These are phyloP conservation scores for Bacillus rossius DNA, from an alignment of 1,140 invertebrate genomes.

Conservation along the genomic window DNA sequence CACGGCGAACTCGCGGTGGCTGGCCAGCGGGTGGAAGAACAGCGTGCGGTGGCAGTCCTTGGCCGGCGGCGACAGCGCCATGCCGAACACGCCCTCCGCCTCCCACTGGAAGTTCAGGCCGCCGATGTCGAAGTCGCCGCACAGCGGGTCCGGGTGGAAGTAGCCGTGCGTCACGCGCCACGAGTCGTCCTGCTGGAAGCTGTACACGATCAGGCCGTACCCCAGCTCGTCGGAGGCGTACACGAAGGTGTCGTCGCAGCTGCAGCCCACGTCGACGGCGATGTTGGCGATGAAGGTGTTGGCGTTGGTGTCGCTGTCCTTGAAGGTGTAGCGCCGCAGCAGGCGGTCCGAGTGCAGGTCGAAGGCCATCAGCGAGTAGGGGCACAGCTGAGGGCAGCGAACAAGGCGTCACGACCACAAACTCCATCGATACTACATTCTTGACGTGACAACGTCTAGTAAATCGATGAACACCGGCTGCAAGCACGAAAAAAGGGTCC, in stretches of 20 bases:
- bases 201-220: slow-evolving; percentile 72
- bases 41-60: slow-evolving; percentile 60
- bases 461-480: no score
- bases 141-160: slow-evolving; percentile 71
- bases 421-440: no score
- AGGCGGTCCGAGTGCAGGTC: slow-evolving; percentile 65
- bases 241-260: slow-evolving; percentile 68
- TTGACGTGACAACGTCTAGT: no score
- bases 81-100: slow-evolving; percentile 74
- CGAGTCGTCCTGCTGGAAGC: slow-evolving; percentile 63
- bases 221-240: slow-evolving; percentile 78
- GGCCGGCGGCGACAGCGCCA: slow-evolving; percentile 58
- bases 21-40: slow-evolving; percentile 71
- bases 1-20: slow-evolving; percentile 67
- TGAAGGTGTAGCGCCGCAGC: slow-evolving; percentile 61
- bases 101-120: slow-evolving; percentile 73
- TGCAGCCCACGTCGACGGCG: slow-evolving; percentile 65
- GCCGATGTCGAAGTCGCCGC: slow-evolving; percentile 41
- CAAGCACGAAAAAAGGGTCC: no score
- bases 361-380: slow-evolving; percentile 65
- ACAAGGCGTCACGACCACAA: no score
- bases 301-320: slow-evolving; percentile 62
- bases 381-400: slow-evolving; percentile 60
- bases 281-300: slow-evolving; percentile 79
- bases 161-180: slow-evolving; percentile 68